Evolutionary conservation across 35 echinoderm and acorn worm species (phyloP).

Genomic region (Strongylocentrotus purpuratus): DNA sequence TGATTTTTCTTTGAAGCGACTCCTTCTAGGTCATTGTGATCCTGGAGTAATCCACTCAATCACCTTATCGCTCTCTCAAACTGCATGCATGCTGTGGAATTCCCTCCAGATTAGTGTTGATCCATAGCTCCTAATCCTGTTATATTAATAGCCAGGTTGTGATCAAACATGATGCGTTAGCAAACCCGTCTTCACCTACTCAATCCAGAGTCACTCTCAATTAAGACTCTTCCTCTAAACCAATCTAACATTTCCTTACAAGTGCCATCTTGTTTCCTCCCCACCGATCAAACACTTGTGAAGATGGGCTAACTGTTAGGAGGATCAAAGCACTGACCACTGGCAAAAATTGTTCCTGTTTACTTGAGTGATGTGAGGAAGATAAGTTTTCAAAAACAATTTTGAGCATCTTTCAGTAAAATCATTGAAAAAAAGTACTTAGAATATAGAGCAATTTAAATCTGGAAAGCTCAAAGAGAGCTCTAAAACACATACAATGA

Average conservation of each 20-base stretch:
- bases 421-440: not conserved
- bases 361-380: not conserved
- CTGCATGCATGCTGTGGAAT: not conserved
- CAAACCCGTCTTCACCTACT: not conserved
- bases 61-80: slow-evolving; percentile 1
- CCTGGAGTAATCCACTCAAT: not conserved
- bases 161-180: slow-evolving; percentile 9
- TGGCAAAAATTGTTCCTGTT: not conserved
- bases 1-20: not conserved
- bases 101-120: not conserved
- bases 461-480: too few species aligned
- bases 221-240: slow-evolving; percentile 8
- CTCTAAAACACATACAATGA: too few species aligned
- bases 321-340: not conserved
- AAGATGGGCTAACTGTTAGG: not conserved
- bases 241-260: slow-evolving; percentile 5
- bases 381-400: not conserved
- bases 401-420: not conserved
- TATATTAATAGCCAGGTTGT: not conserved
- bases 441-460: too few species aligned
- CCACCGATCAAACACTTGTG: not conserved
- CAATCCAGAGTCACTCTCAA: not conserved
- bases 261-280: not conserved
- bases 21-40: not conserved
- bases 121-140: not conserved